Base-by-base conservation (phyloP, 2,888 invertebrate genomes). In the Drosophila longiperda region DNA sequence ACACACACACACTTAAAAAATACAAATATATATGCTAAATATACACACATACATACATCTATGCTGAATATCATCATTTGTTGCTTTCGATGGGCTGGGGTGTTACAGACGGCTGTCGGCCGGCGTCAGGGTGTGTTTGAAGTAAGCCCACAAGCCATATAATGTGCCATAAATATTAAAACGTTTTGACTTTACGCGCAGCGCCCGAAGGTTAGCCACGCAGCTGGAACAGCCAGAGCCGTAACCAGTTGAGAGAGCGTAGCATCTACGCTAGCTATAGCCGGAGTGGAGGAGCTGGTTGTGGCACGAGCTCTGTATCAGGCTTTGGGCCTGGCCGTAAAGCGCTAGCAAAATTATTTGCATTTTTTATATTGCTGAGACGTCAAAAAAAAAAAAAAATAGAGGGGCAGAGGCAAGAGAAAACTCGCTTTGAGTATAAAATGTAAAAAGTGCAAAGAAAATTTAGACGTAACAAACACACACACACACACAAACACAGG, bases 81-180 rank as follows among this genome's bases (percentile, higher is more conserved):
- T 52, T 64, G 61, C 53, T 15, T 15, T 15, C 45, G 45, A 45
- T 62, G 66, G 26, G 23, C 52, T 40, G 23, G 67, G 48, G 26
- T 29, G 11, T 42, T 29, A 12, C 5, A 9, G 45, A 23, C 45
- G 45, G 11, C 5, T n/a, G 45, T 45, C 45, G 45, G 45, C 15
- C 15, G 45, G 45, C 20, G 45, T 23, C 20, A 45, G 45, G 45
- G 40, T 42, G 67, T 32, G 32, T 75, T 63, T 63, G 70, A 75
- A 77, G 80, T 87, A 84, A 87, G 89, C 85, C 89, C 89, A 82
- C 85, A 87, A 88, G 86, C 89, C 83, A 88, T 88, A 86, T 90
- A 87, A 87, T 87, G 86, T 83, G 88, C 90, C 87, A 87, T 87
- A 87, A 87, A 87, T 87, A 87, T 90, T 87, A 90, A 87, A 87